Base-by-base conservation (phyloP, 1,140 invertebrate species). In the Ceratoteleas bidentatus region DNA sequence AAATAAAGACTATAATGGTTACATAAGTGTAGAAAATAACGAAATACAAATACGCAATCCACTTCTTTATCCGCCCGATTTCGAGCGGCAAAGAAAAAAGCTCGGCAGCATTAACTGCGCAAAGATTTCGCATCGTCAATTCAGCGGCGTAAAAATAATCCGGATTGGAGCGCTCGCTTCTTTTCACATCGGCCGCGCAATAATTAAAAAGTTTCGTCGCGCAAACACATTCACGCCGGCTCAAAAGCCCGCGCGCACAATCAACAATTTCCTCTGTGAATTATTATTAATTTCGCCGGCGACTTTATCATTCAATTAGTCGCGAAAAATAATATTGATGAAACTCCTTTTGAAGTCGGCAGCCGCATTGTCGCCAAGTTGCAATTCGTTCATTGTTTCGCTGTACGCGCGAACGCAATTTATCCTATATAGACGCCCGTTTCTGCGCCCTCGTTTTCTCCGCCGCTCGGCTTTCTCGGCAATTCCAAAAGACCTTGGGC, bases 341-440 rank as follows among this genome's bases (percentile, higher is more conserved):
- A 66, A 75, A 53, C 34, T 68, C n/a, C 56, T 68, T 54, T 68
- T 62, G 49, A 76, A 66, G 57, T 76, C 45, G 24, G 8, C 56
- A 24, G 16, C 32, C 13, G 9, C 32, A 60, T 66, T 75, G 56
- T 75, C 8, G 32, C 10, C 2, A n/a, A 40, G 40, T 38, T 56
- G 33, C 11, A 69, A 76, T 62, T 50, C 64, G 58, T 77, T 70
- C 50, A 45, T 65, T 70, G 56, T 65, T 68, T 65, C 15, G 13
- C 7, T 52, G 53, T 77, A 69, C 43, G 74, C 74, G 74, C 57
- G 54, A 70, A 79, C 53, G 53, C 76, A 72, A 72, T 90, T 89
- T 88, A 88, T 88, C 85, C 58, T 73, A 74, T 74, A 75, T 74
- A 83, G 52, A 83, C 34, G 69, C 58, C 86, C 86, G 86, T 85